Percentiles rank a stretch among this genome's conserved stretches.
phyloP scores from a whole-genome alignment of 2,888 invertebrate species.

The Archips xylosteana region DNA sequence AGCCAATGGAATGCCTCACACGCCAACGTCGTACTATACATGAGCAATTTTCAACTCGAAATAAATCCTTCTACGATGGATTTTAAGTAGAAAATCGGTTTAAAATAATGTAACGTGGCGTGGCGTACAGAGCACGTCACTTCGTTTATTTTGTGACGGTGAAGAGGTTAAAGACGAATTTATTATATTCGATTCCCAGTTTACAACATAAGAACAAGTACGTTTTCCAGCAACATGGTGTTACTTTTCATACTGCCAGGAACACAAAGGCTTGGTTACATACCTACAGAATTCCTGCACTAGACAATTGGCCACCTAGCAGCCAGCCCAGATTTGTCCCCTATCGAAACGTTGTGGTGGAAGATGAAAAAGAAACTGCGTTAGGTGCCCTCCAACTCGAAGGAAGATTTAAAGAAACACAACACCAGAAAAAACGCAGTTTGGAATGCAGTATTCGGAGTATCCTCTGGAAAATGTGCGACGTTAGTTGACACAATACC shows the following conservation, averaged over 20 bases:
- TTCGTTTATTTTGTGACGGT: too few species aligned
- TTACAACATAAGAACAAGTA: constrained; percentile 10
- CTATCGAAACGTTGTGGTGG: constrained; percentile 10
- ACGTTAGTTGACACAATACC: constrained; percentile 6
- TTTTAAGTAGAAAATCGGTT: too few species aligned
- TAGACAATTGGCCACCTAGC: neutral
- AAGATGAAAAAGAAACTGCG: constrained; percentile 4
- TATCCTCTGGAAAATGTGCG: constrained; percentile 1
- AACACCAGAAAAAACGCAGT: neutral
- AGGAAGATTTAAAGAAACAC: neutral
- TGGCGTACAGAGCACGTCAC: too few species aligned
- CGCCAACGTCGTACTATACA: too few species aligned
- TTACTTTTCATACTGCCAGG: neutral
- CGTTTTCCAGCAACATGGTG: constrained; percentile 16
- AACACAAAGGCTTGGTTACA: neutral
- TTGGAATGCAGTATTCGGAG: neutral
- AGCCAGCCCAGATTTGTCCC: constrained; percentile 11
- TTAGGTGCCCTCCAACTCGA: neutral
- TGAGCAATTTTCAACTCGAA: too few species aligned
- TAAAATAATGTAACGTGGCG: too few species aligned
- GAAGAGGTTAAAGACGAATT: neutral
- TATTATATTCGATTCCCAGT: constrained; percentile 8
- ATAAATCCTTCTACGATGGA: too few species aligned
- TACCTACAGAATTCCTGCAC: neutral
- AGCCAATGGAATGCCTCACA: neutral